Base-by-base conservation (phyloP, 30 jellyfish, hydroid and myxozoan species). In the Cassiopea andromeda region DNA sequence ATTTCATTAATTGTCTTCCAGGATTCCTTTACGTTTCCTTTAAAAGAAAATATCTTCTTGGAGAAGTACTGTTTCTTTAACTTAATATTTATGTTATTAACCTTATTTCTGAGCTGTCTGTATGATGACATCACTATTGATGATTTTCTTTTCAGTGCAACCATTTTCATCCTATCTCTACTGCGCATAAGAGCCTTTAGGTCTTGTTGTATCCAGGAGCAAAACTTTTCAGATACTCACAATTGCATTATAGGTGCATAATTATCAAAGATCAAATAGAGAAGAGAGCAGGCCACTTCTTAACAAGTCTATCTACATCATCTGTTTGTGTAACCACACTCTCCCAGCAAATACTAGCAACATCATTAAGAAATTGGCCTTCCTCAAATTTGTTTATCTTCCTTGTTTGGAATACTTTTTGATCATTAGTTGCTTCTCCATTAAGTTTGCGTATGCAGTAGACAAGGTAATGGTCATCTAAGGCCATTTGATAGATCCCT, bases 391-490 rank as follows among this genome's bases (percentile, higher is more conserved):
- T 75, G 69, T 75, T 46, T 74, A 75, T 75, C 44, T 13, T 75
- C 69, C 84, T n/a, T 44, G 84, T 75, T 75, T 44, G n/a, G 8
- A 75, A 13, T 75, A 75, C 84, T 8, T 75, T 75, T 15, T 75
- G 84, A 44, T 48, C 84, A 13, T 7, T 38, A 44, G 64, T 46
- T 75, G 44, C 73, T 75, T 75, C 84, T 75, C 69, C 84, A 48
- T 75, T 75, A 75, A 44, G 18, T 75, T 75, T 75, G 13, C 84
- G 64, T 15, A 27, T 27, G 38, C 38, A 27, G 38, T 27, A 27
- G 38, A 27, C 38, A 27, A 27, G 38, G 38, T 27, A 27, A 27
- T 27, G 38, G 38, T 27, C 38, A 27, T 27, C 38, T 27, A 27
- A 27, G 38, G 80, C 10, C 12, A 70, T n/a, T 70, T 70, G 49